phyloP scores from a whole-genome alignment of 2,797 vertebrate species.

The Gobionotothen gibberifrons region DNA sequence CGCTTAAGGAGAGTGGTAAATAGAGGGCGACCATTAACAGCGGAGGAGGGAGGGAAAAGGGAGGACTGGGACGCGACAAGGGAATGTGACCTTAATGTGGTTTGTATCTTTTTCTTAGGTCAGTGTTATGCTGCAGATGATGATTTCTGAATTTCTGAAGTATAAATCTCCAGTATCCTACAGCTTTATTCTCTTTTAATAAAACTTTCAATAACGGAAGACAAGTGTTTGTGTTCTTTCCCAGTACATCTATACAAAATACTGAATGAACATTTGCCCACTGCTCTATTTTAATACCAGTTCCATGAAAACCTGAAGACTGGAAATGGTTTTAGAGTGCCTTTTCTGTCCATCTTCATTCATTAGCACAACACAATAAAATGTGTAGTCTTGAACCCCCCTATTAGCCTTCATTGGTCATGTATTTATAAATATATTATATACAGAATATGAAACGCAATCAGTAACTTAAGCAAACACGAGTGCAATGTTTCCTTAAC shows the following conservation, averaged over 20 bases:
- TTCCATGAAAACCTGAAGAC: neutral
- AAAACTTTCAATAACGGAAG: conserved; percentile 59
- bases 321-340: neutral
- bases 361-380: neutral
- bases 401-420: neutral
- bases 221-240: conserved; percentile 19
- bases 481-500: no score
- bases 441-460: no score
- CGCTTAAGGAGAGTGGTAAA: conserved; percentile 95
- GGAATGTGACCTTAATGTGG: conserved; percentile 73
- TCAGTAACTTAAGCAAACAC: no score
- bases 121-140: conserved; percentile 65
- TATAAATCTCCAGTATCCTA: conserved; percentile 56
- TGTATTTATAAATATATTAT: no score
- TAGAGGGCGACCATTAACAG: conserved; percentile 71
- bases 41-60: conserved; percentile 66
- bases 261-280: no score
- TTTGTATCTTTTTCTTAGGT: conserved; percentile 70
- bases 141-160: conserved; percentile 61
- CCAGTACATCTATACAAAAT: neutral
- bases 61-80: conserved; percentile 61
- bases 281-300: no score
- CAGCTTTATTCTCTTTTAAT: conserved; percentile 80
- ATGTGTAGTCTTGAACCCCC: neutral
- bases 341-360: neutral